These are phyloP conservation scores for Reticulitermes lucifugus DNA, from an alignment of 2,888 invertebrate species.

Conservation along the genomic window DNA sequence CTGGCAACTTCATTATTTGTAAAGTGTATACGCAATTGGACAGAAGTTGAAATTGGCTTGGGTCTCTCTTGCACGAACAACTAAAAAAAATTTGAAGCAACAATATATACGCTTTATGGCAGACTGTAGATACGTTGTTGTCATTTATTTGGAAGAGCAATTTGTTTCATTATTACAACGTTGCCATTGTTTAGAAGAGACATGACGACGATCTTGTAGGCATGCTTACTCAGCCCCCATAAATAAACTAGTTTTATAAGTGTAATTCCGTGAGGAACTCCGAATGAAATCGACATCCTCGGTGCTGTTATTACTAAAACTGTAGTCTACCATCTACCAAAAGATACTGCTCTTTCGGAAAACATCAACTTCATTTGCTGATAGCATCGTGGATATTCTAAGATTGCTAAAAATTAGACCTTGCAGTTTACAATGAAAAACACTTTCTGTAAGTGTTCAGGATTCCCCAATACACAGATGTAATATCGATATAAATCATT, in stretches of 20 bases:
- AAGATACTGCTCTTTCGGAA: background rate
- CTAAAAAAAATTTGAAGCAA: background rate
- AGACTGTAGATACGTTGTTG: background rate
- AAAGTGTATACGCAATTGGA: no score
- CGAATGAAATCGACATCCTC: background rate
- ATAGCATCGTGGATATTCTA: no score
- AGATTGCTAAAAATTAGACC: no score
- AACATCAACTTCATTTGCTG: background rate
- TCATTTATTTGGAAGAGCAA: conserved; percentile 35
- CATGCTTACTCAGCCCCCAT: background rate
- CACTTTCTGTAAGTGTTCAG: no score
- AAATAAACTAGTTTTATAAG: conserved; percentile 15
- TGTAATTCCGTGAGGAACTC: conserved; percentile 9
- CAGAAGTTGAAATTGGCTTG: background rate
- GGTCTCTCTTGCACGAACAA: background rate
- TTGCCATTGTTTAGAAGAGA: conserved; percentile 7
- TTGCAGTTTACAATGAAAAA: no score
- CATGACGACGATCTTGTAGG: background rate
- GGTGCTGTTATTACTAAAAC: background rate
- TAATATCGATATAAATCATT: no score
- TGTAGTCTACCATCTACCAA: background rate
- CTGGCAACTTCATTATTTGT: no score
- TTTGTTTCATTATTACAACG: conserved; percentile 7
- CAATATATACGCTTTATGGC: background rate
- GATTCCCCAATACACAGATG: no score